Conservation (phyloP, 2,797 vertebrate genomes). For the Urocyon cinereoargenteus region DNA sequence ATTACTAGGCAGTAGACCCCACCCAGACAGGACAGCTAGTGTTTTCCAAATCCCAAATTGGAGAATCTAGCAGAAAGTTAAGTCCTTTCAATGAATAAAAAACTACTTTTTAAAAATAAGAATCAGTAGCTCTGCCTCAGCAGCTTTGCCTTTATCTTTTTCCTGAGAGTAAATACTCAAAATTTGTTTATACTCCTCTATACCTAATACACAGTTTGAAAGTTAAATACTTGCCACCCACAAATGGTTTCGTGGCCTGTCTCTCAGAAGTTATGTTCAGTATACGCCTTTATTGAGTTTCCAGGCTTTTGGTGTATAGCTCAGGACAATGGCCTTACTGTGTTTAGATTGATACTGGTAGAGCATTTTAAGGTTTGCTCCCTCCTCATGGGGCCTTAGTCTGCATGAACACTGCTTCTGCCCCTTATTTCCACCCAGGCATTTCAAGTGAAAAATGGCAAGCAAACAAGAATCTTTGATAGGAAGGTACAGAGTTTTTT, state of each 20-base stretch:
- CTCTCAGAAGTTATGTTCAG: neutral
- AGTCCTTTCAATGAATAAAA: neutral
- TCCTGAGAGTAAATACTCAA: neutral
- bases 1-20: neutral
- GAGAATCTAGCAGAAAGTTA: neutral
- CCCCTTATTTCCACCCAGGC: neutral
- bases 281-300: neutral
- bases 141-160: slow-evolving; percentile 4
- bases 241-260: neutral
- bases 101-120: neutral
- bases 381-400: neutral
- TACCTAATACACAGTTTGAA: neutral
- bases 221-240: neutral
- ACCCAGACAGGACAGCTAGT: neutral
- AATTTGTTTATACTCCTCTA: neutral
- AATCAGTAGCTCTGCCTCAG: neutral
- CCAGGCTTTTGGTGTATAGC: neutral
- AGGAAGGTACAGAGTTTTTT: neutral
- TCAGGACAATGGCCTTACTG: neutral
- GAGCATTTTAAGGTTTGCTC: neutral
- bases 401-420: neutral
- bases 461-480: neutral
- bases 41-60: neutral
- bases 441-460: neutral
- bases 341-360: neutral